phyloP scores from a whole-genome alignment of 2,888 invertebrate species.

The Saturnia pavonia region DNA sequence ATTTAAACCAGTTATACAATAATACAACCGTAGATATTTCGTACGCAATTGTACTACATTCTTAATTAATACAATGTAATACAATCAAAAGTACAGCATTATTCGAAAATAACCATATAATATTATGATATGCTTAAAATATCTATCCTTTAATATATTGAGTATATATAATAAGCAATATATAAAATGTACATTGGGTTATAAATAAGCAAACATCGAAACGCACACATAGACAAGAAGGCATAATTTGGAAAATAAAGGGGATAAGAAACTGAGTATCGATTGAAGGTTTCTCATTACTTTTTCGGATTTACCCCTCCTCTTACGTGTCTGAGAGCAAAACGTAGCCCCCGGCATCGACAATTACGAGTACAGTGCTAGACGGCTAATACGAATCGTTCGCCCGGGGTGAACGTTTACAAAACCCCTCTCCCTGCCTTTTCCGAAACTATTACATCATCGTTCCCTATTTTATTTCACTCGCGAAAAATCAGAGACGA shows the following conservation, averaged over 20 bases:
- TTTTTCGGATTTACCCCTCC: slow-evolving; percentile 61
- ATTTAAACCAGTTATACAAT: not conserved
- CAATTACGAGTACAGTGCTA: slow-evolving; percentile 78
- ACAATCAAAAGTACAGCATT: no score
- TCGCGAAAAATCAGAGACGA: slow-evolving; percentile 44
- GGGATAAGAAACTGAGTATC: slow-evolving; percentile 43
- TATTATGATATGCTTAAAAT: no score
- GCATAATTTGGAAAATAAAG: slow-evolving; percentile 14
- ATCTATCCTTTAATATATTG: no score
- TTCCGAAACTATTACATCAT: slow-evolving; percentile 71
- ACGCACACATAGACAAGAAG: not conserved
- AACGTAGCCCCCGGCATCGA: slow-evolving; percentile 70
- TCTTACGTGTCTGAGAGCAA: slow-evolving; percentile 65
- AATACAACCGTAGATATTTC: no score
- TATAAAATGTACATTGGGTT: not conserved
- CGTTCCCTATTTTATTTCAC: slow-evolving; percentile 54
- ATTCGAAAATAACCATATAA: no score
- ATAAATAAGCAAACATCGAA: not conserved
- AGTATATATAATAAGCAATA: no score
- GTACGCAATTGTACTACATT: no score
- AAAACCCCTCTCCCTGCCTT: slow-evolving; percentile 49
- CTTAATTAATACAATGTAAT: no score
- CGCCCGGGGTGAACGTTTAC: slow-evolving; percentile 73
- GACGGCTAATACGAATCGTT: slow-evolving; percentile 80
- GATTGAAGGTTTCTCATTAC: slow-evolving; percentile 56